phyloP scores from a whole-genome alignment of 1,140 invertebrate species.

The Lordiphosa stackelbergi region DNA sequence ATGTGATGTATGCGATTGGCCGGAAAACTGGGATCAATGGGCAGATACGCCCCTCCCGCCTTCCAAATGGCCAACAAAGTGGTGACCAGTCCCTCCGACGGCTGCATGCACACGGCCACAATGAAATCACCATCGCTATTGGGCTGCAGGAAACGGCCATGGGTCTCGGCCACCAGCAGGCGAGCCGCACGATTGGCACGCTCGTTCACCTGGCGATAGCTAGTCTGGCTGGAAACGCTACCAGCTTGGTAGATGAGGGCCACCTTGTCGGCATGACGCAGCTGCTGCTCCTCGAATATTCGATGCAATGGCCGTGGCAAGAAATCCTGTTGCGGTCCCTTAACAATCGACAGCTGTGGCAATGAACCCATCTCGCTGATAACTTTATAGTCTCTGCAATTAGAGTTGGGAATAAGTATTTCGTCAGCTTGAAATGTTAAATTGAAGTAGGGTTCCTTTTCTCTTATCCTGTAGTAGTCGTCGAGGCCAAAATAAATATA shows the following conservation, averaged over 20 bases:
- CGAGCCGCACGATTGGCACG: conserved; percentile 81
- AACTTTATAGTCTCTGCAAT: not conserved
- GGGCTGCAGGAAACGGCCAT: conserved; percentile 61
- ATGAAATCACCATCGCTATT: conserved; percentile 84
- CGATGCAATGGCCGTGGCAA: conserved; percentile 78
- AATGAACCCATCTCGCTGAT: conserved; percentile 81
- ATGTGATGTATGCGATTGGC: conserved; percentile 86
- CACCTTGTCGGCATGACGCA: conserved; percentile 76
- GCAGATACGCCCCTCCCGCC: conserved; percentile 88
- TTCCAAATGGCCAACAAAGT: conserved; percentile 87
- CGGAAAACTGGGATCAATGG: conserved; percentile 87
- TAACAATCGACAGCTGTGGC: conserved; percentile 81
- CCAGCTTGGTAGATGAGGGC: conserved; percentile 80
- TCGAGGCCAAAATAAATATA: no score
- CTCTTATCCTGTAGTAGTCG: no score
- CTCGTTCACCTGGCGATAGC: conserved; percentile 81
- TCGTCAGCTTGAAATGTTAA: no score
- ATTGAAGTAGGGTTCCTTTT: no score
- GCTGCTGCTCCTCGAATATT: conserved; percentile 78
- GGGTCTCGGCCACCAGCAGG: conserved; percentile 78
- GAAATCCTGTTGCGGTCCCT: conserved; percentile 78
- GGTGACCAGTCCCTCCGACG: conserved; percentile 84
- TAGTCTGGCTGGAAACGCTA: conserved; percentile 74
- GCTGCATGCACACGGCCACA: conserved; percentile 86
- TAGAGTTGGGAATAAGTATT: no score